Base-by-base conservation (phyloP, 2,797 vertebrate genomes). In the Coregonus sp. region DNA sequence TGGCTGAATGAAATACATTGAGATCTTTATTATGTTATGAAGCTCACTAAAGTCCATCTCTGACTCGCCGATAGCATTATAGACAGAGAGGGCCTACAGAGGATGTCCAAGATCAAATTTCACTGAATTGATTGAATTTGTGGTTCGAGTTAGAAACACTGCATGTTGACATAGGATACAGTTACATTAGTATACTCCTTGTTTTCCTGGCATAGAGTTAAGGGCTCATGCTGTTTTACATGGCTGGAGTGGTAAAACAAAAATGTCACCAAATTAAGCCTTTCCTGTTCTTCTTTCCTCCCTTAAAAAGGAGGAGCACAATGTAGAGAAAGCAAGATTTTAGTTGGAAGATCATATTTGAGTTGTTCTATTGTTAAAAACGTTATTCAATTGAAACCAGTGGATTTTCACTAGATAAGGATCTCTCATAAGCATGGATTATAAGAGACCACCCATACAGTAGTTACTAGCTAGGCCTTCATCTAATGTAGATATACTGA, bases 81-180 rank as follows among this genome's bases (percentile, higher is more conserved):
- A 78, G 78, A 83, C 6, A 73, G 79, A 75, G 37, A 33, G 18
- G 51, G 35, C 52, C 81, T 14, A 12, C 73, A 51, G 75, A 70
- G 74, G 77, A 79, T 69, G 25, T 59, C 4, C 75, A 2, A 70
- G 81, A 90, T 89, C 81, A 75, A 84, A 91, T 91, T 87, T 77
- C 33, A 72, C n/a, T 70, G 80, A 68, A 80, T 78, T 80, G 20
- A 89, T 89, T 90, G 81, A 73, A 85, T 90, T 90, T 86, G 88
- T 85, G 84, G 81, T 56, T 74, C 51, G 76, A 70, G 77, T 78
- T 75, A 11, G 66, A 74, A 79, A 66, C 74, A 40, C 78, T 73
- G 15, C 40, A 16, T 4, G 50, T 65, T 7, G 73, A n/a, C 51
- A 59, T 59, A 59, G 18, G 18, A 20, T 7, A 59, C 56, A 6